Evolutionary conservation across 2,797 vertebrate species (phyloP).

Genomic region (Peromyscus melanophrys): DNA sequence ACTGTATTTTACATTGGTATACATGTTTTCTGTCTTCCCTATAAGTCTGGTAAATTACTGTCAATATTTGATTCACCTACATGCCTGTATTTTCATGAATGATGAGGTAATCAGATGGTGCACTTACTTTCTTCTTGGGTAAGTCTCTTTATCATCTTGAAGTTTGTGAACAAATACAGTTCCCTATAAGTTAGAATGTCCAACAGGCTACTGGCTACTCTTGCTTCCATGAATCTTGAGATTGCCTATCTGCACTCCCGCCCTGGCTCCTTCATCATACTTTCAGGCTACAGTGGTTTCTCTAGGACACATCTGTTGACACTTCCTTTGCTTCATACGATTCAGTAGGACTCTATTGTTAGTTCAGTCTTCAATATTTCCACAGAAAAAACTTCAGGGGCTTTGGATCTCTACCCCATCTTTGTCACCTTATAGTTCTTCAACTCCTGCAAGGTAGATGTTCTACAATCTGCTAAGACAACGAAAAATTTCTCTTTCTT

Average conservation of each 20-base stretch:
- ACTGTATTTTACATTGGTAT: background rate
- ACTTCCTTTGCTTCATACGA: background rate
- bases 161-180: background rate
- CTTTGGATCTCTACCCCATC: fast-evolving
- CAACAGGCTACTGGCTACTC: fast-evolving
- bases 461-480: background rate
- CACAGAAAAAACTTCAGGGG: background rate
- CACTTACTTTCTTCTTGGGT: background rate
- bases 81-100: background rate
- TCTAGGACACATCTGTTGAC: background rate
- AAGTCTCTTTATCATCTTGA: background rate
- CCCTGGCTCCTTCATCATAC: fast-evolving
- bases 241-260: background rate
- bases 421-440: background rate
- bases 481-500: background rate
- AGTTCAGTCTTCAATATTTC: background rate
- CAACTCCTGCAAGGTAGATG: background rate
- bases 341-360: fast-evolving
- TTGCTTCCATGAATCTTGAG: background rate
- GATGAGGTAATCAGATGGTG: background rate
- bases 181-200: background rate
- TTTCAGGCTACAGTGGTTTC: background rate
- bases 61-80: background rate
- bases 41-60: background rate
- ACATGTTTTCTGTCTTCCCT: background rate